These are phyloP conservation scores for Propithecus deckenii DNA, from an alignment of 2,797 vertebrate genomes.

Conservation along the genomic window DNA sequence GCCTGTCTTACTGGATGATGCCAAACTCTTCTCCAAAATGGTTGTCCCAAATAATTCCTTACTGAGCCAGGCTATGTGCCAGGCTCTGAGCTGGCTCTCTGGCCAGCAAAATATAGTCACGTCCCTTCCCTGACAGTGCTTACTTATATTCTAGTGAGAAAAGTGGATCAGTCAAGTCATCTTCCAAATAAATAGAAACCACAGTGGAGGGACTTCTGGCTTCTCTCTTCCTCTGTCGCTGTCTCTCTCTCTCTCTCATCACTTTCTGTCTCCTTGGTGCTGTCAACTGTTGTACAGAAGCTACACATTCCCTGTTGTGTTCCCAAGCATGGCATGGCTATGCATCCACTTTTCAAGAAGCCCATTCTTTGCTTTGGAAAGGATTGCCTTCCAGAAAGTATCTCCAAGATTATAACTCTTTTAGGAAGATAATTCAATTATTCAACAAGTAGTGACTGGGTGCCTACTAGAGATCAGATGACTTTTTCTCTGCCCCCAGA, in stretches of 20 bases:
- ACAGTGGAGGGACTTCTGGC: neutral
- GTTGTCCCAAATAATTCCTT: neutral
- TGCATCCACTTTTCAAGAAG: neutral
- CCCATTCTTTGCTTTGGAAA: neutral
- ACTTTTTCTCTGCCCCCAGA: neutral
- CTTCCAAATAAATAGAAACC: neutral
- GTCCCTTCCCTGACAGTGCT: neutral
- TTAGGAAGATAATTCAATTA: neutral
- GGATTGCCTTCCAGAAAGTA: neutral
- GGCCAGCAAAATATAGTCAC: neutral
- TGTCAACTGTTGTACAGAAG: neutral
- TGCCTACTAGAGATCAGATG: neutral
- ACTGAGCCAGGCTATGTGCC: neutral
- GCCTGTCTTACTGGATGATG: neutral
- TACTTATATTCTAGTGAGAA: neutral
- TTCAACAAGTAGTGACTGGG: neutral
- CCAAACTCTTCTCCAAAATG: slow-evolving; percentile 14
- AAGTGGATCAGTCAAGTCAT: neutral
- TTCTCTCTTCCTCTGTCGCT: neutral
- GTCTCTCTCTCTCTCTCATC: neutral
- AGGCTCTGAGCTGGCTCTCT: neutral
- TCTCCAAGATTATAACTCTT: neutral
- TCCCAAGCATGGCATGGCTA: neutral
- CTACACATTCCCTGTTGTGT: neutral
- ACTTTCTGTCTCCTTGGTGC: neutral